Evolutionary conservation across 2,797 vertebrate genomes (phyloP).

Genomic region (Benthosema pterotum): DNA sequence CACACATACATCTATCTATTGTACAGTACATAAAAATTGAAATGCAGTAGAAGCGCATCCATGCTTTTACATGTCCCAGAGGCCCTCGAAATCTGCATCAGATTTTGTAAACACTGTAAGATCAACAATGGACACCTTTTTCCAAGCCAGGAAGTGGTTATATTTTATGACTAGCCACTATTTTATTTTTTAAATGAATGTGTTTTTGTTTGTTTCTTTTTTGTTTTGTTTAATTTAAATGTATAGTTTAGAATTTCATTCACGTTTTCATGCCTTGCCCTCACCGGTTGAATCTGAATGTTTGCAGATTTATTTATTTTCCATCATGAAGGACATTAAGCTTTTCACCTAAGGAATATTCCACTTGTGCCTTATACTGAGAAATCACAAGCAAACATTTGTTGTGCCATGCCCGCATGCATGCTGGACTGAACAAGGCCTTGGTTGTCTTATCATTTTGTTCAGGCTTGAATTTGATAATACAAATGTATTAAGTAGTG

Average conservation of each 20-base stretch:
- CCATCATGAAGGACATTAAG: slow-evolving; percentile 68
- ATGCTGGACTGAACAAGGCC: slow-evolving; percentile 47
- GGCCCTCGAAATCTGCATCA: slow-evolving; percentile 74
- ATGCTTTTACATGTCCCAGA: slow-evolving; percentile 34
- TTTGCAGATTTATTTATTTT: slow-evolving; percentile 40
- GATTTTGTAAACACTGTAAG: slow-evolving; percentile 46
- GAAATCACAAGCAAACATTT: slow-evolving; percentile 75
- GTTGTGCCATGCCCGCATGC: slow-evolving; percentile 60
- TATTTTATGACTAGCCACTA: slow-evolving; percentile 12
- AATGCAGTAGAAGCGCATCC: slow-evolving; percentile 60
- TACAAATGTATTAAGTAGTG: neutral
- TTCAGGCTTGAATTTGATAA: too few species aligned
- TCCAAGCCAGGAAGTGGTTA: slow-evolving; percentile 11
- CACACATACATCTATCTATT: slow-evolving; percentile 6
- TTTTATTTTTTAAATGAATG: slow-evolving; percentile 36
- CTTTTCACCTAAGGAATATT: slow-evolving; percentile 89
- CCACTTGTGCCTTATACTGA: slow-evolving; percentile 93
- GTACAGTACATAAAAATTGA: slow-evolving; percentile 13
- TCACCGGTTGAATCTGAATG: slow-evolving; percentile 57
- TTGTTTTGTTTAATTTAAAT: neutral
- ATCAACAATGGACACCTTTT: slow-evolving; percentile 39
- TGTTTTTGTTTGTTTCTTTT: slow-evolving; percentile 40
- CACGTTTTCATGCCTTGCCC: slow-evolving; percentile 51
- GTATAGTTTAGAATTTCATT: slow-evolving; percentile 33
- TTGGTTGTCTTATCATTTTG: neutral